Evolutionary conservation across 2,888 invertebrate genomes (phyloP).

Genomic region (Eurytoma adleriae): DNA sequence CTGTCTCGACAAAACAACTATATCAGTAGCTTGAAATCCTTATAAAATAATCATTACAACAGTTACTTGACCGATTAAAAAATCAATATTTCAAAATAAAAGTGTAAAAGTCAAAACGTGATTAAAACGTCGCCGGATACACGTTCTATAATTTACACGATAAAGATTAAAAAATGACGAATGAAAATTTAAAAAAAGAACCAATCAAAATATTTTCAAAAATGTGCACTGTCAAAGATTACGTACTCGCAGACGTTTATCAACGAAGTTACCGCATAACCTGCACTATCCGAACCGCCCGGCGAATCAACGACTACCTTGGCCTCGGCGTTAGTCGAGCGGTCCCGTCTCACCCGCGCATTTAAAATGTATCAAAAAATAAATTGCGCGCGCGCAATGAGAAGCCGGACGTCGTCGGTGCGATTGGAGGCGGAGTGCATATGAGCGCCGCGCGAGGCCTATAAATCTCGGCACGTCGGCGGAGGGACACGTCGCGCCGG

Average conservation of each 20-base stretch:
- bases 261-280: neutral
- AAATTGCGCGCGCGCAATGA: slow-evolving; percentile 13
- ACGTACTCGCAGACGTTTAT: neutral
- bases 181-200: too few species aligned
- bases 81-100: too few species aligned
- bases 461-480: slow-evolving; percentile 33
- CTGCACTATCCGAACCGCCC: neutral
- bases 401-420: neutral
- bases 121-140: too few species aligned
- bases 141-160: too few species aligned
- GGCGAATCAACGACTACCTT: neutral
- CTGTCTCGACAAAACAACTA: neutral
- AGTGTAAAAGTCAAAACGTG: too few species aligned
- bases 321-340: neutral
- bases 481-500: neutral
- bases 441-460: neutral
- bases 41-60: too few species aligned
- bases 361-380: neutral
- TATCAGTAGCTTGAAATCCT: neutral
- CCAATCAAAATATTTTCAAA: too few species aligned
- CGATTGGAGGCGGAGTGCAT: neutral
- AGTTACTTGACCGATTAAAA: too few species aligned
- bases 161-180: too few species aligned
- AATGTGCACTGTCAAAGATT: neutral
- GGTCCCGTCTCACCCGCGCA: neutral